Conservation (phyloP, 2,113 vertebrate species). For the Boulengeromyrus knoepffleri region DNA sequence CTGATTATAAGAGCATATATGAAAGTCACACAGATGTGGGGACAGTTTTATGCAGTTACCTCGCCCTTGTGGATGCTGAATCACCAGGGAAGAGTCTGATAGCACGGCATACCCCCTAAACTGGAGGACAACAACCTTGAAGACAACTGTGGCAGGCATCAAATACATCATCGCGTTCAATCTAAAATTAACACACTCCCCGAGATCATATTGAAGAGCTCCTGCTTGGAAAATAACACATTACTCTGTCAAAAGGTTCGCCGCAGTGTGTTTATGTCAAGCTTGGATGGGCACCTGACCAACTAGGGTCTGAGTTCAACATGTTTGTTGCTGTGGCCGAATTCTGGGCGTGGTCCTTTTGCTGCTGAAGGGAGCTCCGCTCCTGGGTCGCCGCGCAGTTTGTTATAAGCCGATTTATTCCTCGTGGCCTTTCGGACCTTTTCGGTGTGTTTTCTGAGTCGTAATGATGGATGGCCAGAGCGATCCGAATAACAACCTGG, state of each 20-base stretch:
- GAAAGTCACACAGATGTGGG: not conserved
- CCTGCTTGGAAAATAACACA: not conserved
- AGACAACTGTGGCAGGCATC: not conserved
- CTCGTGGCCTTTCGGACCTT: constrained; percentile 27
- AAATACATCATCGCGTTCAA: not conserved
- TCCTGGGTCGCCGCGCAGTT: not conserved
- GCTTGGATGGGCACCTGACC: not conserved
- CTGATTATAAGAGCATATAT: not conserved
- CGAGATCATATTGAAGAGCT: not conserved
- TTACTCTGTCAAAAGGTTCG: not conserved
- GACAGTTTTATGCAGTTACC: not conserved
- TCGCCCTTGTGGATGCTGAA: not conserved
- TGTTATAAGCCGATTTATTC: not conserved
- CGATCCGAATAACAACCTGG: constrained; percentile 45
- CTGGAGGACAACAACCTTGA: not conserved
- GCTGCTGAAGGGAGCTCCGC: not conserved
- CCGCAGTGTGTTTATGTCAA: not conserved
- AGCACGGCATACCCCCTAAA: not conserved
- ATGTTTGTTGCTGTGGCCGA: not conserved
- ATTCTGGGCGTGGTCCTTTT: not conserved
- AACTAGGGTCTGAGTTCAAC: not conserved
- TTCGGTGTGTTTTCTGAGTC: constrained; percentile 11
- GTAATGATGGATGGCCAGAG: constrained; percentile 53
- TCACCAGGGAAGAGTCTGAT: not conserved
- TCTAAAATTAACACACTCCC: not conserved